Conservation (phyloP, 2,113 vertebrate genomes). For the Noturus placidus region DNA sequence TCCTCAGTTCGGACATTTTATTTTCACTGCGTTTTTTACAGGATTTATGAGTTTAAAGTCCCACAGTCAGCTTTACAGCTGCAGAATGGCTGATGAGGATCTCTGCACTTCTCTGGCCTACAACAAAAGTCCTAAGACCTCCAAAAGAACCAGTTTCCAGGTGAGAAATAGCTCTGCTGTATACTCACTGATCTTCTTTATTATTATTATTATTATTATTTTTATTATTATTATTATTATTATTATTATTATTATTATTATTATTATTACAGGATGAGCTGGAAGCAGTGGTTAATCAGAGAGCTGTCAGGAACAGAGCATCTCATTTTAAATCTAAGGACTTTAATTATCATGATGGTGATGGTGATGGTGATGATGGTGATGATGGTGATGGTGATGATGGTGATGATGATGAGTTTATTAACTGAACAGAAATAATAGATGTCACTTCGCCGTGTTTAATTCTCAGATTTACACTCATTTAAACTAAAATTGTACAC, state of each 20-base stretch:
- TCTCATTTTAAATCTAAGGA: constrained; percentile 66
- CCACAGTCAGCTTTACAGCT: not conserved
- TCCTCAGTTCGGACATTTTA: too few species aligned
- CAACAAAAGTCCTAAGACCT: constrained; percentile 77
- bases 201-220: not conserved
- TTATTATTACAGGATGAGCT: constrained; percentile 76
- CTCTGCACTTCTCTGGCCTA: constrained; percentile 76
- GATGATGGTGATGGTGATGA: constrained; percentile 71
- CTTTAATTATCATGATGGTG: constrained; percentile 75
- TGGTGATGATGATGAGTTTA: constrained; percentile 7
- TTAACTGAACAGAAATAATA: not conserved
- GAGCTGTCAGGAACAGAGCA: constrained; percentile 63
- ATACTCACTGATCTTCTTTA: not conserved
- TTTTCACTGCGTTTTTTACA: not conserved
- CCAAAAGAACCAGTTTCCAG: constrained; percentile 85
- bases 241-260: not conserved
- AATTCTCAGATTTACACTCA: not conserved
- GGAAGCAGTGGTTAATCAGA: constrained; percentile 73
- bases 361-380: constrained; percentile 68
- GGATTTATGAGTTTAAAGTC: not conserved
- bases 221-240: too few species aligned
- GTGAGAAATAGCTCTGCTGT: constrained; percentile 58
- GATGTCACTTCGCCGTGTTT: not conserved
- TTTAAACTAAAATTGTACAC: not conserved
- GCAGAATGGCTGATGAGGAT: constrained; percentile 65